phyloP scores from a whole-genome alignment of 2,797 vertebrate genomes.

The Anguilla anguilla region DNA sequence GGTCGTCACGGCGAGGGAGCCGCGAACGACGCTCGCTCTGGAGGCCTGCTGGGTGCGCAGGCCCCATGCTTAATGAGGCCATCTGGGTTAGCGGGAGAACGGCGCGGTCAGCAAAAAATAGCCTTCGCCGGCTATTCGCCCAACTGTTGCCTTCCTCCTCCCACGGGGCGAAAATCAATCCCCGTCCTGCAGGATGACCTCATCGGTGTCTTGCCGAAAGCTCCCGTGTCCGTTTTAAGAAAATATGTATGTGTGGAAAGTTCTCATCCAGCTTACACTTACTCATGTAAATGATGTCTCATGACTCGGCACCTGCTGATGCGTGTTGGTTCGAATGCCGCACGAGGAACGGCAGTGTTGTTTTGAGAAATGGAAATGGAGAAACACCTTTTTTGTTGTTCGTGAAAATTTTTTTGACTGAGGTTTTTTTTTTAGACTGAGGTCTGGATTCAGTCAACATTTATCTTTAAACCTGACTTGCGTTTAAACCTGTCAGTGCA shows the following conservation, averaged over 20 bases:
- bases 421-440: no score
- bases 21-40: not conserved
- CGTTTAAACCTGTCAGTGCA: no score
- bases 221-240: not conserved
- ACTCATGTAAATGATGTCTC: not conserved
- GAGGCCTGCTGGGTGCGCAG: not conserved
- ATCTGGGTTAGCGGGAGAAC: not conserved
- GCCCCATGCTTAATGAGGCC: not conserved
- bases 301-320: not conserved
- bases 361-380: no score
- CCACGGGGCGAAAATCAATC: not conserved
- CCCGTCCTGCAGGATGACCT: not conserved
- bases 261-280: not conserved
- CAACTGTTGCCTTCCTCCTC: not conserved
- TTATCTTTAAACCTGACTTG: no score
- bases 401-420: no score
- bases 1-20: not conserved
- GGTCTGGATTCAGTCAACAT: no score
- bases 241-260: not conserved
- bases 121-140: not conserved
- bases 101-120: not conserved
- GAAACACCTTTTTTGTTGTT: no score
- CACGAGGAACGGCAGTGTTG: no score
- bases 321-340: no score
- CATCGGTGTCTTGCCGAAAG: not conserved